These are phyloP conservation scores for Panthera leo DNA, from an alignment of 2,113 vertebrate genomes.

Conservation along the genomic window DNA sequence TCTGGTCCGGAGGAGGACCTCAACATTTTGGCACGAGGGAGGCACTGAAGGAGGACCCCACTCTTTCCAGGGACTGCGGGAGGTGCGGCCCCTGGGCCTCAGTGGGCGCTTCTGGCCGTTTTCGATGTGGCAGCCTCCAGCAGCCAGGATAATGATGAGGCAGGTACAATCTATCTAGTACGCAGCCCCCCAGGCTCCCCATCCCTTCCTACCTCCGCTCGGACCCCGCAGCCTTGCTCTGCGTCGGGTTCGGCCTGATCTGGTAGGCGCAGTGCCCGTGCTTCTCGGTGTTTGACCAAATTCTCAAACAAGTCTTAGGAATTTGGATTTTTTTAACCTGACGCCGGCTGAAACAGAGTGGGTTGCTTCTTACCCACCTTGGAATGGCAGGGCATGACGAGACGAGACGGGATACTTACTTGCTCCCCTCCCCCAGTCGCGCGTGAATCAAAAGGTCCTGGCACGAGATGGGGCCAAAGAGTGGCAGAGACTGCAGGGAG, in stretches of 20 bases:
- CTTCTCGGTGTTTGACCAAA: not conserved
- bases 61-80: conserved; percentile 8
- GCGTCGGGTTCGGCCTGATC: not conserved
- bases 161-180: conserved; percentile 70
- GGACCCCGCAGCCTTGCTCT: not conserved
- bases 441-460: not conserved
- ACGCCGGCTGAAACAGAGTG: not conserved
- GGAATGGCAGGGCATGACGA: not conserved
- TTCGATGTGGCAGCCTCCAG: conserved; percentile 38
- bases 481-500: not conserved
- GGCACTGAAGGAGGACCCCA: conserved; percentile 28
- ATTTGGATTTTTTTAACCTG: not conserved
- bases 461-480: not conserved
- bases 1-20: not conserved
- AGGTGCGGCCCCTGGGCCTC: conserved; percentile 38
- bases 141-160: conserved; percentile 74
- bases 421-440: not conserved
- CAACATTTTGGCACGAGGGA: not conserved
- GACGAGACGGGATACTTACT: not conserved
- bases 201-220: not conserved
- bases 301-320: not conserved
- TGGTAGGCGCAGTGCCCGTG: not conserved
- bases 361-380: not conserved
- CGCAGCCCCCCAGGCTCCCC: not conserved
- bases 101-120: not conserved